These are phyloP conservation scores for Zaprionus nigranus DNA, from an alignment of 1,140 invertebrate species.

Conservation along the genomic window DNA sequence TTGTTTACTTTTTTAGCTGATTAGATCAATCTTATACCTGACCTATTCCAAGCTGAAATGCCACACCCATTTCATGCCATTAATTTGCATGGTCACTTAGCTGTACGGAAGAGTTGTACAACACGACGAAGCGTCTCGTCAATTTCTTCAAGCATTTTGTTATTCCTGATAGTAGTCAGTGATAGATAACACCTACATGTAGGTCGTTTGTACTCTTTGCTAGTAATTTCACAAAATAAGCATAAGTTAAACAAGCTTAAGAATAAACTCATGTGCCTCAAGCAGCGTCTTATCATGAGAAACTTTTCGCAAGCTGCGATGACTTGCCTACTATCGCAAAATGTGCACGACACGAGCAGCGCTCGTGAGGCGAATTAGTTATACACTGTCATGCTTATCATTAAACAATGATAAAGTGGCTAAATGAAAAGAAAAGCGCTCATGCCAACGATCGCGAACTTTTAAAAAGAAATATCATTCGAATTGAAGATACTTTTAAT, in stretches of 20 bases:
- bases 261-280: background rate
- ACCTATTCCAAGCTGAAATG: background rate
- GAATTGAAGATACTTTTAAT: background rate
- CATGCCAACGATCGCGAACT: background rate
- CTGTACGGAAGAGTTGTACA: background rate
- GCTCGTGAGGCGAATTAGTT: background rate
- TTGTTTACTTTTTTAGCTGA: background rate
- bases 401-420: background rate
- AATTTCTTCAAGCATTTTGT: background rate
- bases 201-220: background rate
- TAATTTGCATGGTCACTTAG: background rate
- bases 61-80: background rate
- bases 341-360: background rate
- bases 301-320: background rate
- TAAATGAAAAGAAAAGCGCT: no score
- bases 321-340: background rate
- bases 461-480: background rate
- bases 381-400: conserved; percentile 1
- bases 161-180: background rate
- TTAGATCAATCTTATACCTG: background rate
- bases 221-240: background rate
- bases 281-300: background rate
- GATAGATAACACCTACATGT: background rate
- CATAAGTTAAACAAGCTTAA: no score
- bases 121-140: background rate